phyloP scores from a whole-genome alignment of 1,140 invertebrate genomes.

The Calephelis virginiensis region DNA sequence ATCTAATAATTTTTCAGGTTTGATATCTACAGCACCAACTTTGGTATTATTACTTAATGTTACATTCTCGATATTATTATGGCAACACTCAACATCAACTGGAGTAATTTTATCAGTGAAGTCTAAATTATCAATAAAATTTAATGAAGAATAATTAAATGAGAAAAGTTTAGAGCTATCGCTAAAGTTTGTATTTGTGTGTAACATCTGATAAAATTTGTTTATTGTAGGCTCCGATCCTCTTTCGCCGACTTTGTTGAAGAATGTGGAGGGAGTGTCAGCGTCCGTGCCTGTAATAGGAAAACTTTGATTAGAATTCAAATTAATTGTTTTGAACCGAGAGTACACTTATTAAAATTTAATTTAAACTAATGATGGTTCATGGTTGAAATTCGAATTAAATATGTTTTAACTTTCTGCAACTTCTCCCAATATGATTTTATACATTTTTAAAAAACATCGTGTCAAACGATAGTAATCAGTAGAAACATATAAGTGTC shows the following conservation, averaged over 20 bases:
- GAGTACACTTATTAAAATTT: no score
- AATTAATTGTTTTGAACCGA: background rate
- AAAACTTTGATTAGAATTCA: conserved; percentile 1
- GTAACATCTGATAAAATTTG: conserved; percentile 66
- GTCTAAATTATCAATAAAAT: conserved; percentile 24
- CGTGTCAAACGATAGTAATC: no score
- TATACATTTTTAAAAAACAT: no score
- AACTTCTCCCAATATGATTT: no score
- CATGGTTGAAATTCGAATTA: background rate
- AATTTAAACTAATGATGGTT: background rate
- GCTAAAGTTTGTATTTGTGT: conserved; percentile 37
- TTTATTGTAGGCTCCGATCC: conserved; percentile 55
- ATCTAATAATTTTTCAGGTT: conserved; percentile 33
- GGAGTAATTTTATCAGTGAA: conserved; percentile 18
- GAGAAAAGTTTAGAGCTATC: conserved; percentile 20
- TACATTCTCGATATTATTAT: conserved; percentile 25
- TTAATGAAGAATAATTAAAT: conserved; percentile 44
- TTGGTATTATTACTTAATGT: conserved; percentile 2
- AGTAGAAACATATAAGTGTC: no score
- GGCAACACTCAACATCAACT: conserved; percentile 38
- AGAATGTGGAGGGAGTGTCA: conserved; percentile 46
- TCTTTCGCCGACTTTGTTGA: conserved; percentile 39
- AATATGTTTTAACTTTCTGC: no score
- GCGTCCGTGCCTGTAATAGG: conserved; percentile 54
- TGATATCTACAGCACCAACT: conserved; percentile 35